Evolutionary conservation across 2,113 vertebrate genomes (phyloP), one percentile per base, ranked within the genome.

Genomic region (Gnathonemus echidnorhynchus): DNA sequence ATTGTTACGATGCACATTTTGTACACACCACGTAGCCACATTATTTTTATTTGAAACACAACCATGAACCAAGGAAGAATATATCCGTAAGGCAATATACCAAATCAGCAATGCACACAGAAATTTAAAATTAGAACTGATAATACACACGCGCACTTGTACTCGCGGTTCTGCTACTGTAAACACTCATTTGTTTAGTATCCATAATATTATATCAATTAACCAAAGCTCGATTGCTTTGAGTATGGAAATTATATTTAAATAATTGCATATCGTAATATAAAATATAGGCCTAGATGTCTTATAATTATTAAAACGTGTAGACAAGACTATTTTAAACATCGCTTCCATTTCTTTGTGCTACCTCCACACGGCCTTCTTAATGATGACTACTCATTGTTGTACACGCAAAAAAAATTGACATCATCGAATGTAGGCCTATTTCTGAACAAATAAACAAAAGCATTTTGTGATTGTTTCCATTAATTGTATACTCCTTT

Each of bases 391-490:
- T 89, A 49, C 91, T 93, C 92, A 91, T 94, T 93, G 93, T 93
- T 27, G 66, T 86, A 91, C 93, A 92, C 52, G 89, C 90, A 91
- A 89, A 86, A 42, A 39, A 53, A 92, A 89, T 89, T 46, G 92
- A 92, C 92, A 95, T 94, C 92, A 92, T 92, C 93, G 91, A 94
- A 91, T 88, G 92, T 91, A 56, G 53, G 5, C 53, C 53, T 56
- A 90, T 92, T 92, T 80, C 88, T 90, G 91, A 91, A 93, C 91
- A 93, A 94, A 95, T 91, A 92, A 92, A 91, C 93, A 92, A 92
- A 93, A 49, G 27, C 45, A 42, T 77, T 39, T 31, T 5, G 3
- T 42, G 5, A 35, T 39, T 77, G 31, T 39, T 77, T 42, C 2
- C 74, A 39, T 35, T 35, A 42, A 77, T 39, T 19, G 31, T 19